phyloP scores from a whole-genome alignment of 53 echinoderm and acorn worm genomes.

The Antedon mediterranea region DNA sequence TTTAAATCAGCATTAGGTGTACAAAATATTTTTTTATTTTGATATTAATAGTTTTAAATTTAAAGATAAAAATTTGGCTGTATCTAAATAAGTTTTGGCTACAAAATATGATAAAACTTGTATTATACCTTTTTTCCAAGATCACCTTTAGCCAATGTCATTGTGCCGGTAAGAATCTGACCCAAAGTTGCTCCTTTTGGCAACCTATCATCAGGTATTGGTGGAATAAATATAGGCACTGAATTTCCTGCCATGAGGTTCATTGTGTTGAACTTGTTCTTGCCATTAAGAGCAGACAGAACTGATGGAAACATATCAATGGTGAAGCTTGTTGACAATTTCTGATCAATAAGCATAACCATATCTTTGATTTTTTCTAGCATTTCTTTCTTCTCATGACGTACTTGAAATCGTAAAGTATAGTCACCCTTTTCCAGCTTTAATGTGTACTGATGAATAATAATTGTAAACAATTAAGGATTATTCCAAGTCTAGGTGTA shows the following conservation, averaged over 20 bases:
- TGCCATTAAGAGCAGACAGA: constrained; percentile 69
- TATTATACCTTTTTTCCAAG: constrained; percentile 69
- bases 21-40: too few relatives aligned
- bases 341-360: constrained; percentile 95
- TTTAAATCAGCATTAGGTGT: too few relatives aligned
- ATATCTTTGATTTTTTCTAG: constrained; percentile 87
- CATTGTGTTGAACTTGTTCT: constrained; percentile 55
- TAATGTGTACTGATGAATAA: constrained; percentile 58
- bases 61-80: too few relatives aligned
- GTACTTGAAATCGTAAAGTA: constrained; percentile 88
- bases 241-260: constrained; percentile 40
- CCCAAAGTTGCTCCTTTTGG: constrained; percentile 89
- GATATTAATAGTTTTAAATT: too few relatives aligned
- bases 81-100: too few relatives aligned
- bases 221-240: constrained; percentile 73
- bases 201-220: constrained; percentile 82
- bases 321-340: constrained; percentile 78
- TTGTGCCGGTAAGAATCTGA: constrained; percentile 82
- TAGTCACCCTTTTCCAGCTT: constrained; percentile 99
- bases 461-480: too few relatives aligned
- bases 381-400: constrained; percentile 77
- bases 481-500: too few relatives aligned
- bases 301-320: constrained; percentile 67
- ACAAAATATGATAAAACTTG: too few relatives aligned
- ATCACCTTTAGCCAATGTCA: constrained; percentile 74